Evolutionary conservation across 2,113 vertebrate genomes (phyloP).

Genomic region (Andinoacara biseriatus): DNA sequence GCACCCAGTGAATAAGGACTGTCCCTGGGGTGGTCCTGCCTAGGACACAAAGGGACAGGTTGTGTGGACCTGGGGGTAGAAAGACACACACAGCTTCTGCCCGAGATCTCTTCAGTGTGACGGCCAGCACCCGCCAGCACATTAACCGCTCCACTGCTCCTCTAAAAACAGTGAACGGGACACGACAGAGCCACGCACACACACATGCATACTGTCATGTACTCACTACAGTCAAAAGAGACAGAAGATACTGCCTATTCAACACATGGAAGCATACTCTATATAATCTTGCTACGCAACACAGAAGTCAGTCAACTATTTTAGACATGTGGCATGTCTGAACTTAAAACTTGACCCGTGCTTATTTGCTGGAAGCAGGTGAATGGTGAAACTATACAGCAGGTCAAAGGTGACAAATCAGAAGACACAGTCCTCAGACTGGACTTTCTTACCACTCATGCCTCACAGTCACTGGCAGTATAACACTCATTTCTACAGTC

Average conservation of each 20-base stretch:
- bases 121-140: slow-evolving; percentile 59
- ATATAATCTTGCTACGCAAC: not conserved
- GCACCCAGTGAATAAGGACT: slow-evolving; percentile 12
- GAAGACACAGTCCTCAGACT: not conserved
- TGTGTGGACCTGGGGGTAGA: slow-evolving; percentile 57
- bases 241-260: slow-evolving; percentile 18
- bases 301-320: not conserved
- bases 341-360: not conserved
- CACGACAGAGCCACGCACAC: slow-evolving; percentile 42
- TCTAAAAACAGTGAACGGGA: slow-evolving; percentile 55
- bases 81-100: slow-evolving; percentile 57
- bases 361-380: not conserved
- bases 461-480: slow-evolving; percentile 19
- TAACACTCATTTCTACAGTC: slow-evolving; percentile 27
- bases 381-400: not conserved
- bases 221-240: slow-evolving; percentile 31
- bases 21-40: slow-evolving; percentile 30
- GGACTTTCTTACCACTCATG: slow-evolving; percentile 4
- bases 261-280: slow-evolving; percentile 26
- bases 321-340: slow-evolving; percentile 4
- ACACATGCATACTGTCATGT: slow-evolving; percentile 25
- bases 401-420: slow-evolving; percentile 13
- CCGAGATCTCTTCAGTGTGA: slow-evolving; percentile 54
- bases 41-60: slow-evolving; percentile 64
- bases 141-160: slow-evolving; percentile 64